Evolutionary conservation across 2,888 invertebrate genomes (phyloP), one percentile per base, ranked within the genome.

Genomic region (Mesorhabditis spiculigera): DNA sequence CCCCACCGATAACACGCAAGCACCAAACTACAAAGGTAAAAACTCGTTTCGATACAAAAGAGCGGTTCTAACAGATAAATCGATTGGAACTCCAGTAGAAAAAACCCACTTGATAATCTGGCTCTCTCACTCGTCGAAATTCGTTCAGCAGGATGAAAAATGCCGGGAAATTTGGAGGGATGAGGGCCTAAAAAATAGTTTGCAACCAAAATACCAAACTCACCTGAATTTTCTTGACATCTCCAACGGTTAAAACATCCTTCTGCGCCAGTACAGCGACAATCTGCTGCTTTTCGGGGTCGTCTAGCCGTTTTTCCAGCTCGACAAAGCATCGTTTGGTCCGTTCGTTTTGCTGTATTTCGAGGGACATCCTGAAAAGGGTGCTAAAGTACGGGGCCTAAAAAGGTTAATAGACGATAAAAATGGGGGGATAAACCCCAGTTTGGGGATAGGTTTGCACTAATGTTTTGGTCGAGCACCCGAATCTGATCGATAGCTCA

Each of bases 91-190:
- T 28, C 28, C 28, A 28, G 28, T 28, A 28, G 28, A 28, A 28
- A 28, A 28, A 28, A 28, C 28, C 58, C 58, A 50, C 58, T n/a
- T 50, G 8, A n/a, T 50, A 50, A 50, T 50, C 58, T 1, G 58
- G 58, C n/a, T 50, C 58, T 50, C n/a, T 50, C n/a, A 50, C 58
- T 50, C 58, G 58, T 50, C 58, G 58, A 50, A 50, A 50, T 50
- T 50, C 58, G n/a, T n/a, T 13, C 1, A 50, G 58, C 58, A 50
- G n/a, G 10, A n/a, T n/a, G 58, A 50, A 50, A 13, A 50, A n/a
- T 13, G 58, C 58, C 10, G 58, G 58, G 58, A 50, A 50, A 50
- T 50, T n/a, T n/a, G 8, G 8, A n/a, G 58, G 58, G 8, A n/a
- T 50, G 8, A 50, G 8, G 10, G 8, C 3, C 58, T 50, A 50